A percentile compares a stretch with the other conserved stretches of the same genome.
Conservation (phyloP, 2,113 vertebrate genomes). For the Ia io region DNA sequence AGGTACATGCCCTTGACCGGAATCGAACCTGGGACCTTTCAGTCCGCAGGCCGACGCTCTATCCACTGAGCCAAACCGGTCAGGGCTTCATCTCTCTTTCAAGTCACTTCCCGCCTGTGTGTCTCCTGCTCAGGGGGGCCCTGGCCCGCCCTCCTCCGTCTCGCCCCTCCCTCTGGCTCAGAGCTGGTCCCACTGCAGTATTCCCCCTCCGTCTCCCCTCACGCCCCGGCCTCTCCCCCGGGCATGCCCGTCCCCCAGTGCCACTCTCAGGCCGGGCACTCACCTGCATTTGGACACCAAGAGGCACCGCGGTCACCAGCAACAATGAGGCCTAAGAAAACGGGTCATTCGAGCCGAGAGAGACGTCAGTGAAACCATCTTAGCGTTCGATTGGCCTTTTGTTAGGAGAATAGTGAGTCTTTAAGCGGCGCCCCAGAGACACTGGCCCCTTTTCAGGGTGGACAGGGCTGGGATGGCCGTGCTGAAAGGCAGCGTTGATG, state of each 20-base stretch:
- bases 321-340: conserved; percentile 75
- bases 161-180: background rate
- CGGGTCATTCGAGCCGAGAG: conserved; percentile 60
- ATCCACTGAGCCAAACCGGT: too few species aligned
- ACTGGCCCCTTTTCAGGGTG: conserved; percentile 55
- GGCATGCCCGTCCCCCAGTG: background rate
- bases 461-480: background rate
- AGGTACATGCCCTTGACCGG: too few species aligned
- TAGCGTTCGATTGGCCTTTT: conserved; percentile 65
- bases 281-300: conserved; percentile 34
- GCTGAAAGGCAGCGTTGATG: conserved; percentile 1
- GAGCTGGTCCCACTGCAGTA: rapidly evolving
- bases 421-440: conserved; percentile 22
- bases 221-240: background rate
- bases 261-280: background rate
- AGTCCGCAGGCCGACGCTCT: too few species aligned
- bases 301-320: background rate
- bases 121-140: background rate
- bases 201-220: background rate
- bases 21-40: too few species aligned
- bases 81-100: background rate
- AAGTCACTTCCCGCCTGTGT: rapidly evolving
- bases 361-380: conserved; percentile 57
- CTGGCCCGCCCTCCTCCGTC: rapidly evolving
- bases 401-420: conserved; percentile 63